Percentiles rank a stretch among this genome's conserved stretches.
Evolutionary conservation across 1,140 invertebrate genomes (phyloP).

Genomic region (Amphibalanus amphitrite): DNA sequence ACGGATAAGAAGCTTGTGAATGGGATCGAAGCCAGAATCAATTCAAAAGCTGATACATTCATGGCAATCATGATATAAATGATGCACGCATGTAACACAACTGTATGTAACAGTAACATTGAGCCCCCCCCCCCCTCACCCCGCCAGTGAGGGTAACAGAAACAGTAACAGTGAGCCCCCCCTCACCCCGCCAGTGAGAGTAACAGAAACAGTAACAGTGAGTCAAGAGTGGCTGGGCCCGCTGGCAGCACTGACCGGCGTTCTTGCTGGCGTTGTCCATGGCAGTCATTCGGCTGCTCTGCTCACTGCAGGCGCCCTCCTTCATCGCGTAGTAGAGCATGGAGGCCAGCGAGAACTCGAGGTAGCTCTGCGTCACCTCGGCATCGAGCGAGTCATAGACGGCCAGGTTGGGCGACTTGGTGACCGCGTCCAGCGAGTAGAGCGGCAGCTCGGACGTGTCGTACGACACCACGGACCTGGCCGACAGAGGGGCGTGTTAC

Average conservation of each 20-base stretch:
- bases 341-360: constrained; percentile 87
- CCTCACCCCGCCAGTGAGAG: too few species aligned
- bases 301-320: constrained; percentile 91
- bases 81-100: too few species aligned
- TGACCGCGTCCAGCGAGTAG: constrained; percentile 34
- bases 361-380: constrained; percentile 76
- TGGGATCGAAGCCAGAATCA: too few species aligned
- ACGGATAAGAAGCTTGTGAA: too few species aligned
- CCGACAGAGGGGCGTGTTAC: constrained; percentile 12
- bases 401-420: constrained; percentile 52
- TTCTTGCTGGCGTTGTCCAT: constrained; percentile 99
- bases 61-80: too few species aligned
- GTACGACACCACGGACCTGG: constrained; percentile 79
- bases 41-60: too few species aligned
- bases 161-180: too few species aligned
- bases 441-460: constrained; percentile 59
- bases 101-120: too few species aligned
- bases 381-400: constrained; percentile 78
- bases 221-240: too few species aligned
- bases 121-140: too few species aligned
- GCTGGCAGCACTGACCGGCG: constrained; percentile 60
- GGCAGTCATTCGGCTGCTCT: constrained; percentile 94
- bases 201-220: too few species aligned
- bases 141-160: too few species aligned
- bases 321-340: constrained; percentile 92